A percentile compares a stretch with the other conserved stretches of the same genome.
phyloP scores from a whole-genome alignment of 1,140 invertebrate genomes.

The Drosophila tani region DNA sequence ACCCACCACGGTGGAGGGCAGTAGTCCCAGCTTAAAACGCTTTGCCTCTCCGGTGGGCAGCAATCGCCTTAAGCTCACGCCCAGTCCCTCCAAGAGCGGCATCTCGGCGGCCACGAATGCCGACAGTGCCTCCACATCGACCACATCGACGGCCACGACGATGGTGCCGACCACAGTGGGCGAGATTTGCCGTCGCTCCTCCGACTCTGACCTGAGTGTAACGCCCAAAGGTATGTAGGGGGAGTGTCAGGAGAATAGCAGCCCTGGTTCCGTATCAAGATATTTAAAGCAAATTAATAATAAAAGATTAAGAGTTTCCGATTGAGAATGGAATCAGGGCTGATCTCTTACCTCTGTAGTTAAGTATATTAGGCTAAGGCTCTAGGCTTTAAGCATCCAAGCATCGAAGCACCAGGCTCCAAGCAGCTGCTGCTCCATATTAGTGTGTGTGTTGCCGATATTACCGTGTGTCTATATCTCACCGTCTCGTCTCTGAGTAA shows the following conservation, averaged over 20 bases:
- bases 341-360: background rate
- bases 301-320: background rate
- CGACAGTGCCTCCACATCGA: slow-evolving; percentile 74
- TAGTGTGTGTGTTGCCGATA: slow-evolving; percentile 33
- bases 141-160: slow-evolving; percentile 71
- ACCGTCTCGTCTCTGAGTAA: slow-evolving; percentile 38
- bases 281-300: background rate
- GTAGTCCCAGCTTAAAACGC: slow-evolving; percentile 55
- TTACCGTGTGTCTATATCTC: slow-evolving; percentile 31
- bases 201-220: slow-evolving; percentile 96
- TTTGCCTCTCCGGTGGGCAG: slow-evolving; percentile 62
- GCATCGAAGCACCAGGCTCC: background rate
- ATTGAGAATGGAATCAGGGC: background rate
- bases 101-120: slow-evolving; percentile 66
- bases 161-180: slow-evolving; percentile 70
- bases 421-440: slow-evolving; percentile 25
- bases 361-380: slow-evolving; percentile 28
- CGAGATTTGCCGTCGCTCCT: slow-evolving; percentile 91
- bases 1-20: slow-evolving; percentile 54
- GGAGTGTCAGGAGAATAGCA: background rate
- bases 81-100: slow-evolving; percentile 79
- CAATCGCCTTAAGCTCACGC: slow-evolving; percentile 70
- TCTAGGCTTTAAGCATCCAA: slow-evolving; percentile 16
- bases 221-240: slow-evolving; percentile 93
- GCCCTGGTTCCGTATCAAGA: background rate